Evolutionary conservation across 2,797 vertebrate species (phyloP), one percentile per base, ranked within the genome.

Genomic region (Rhadinocentrus ornatus): DNA sequence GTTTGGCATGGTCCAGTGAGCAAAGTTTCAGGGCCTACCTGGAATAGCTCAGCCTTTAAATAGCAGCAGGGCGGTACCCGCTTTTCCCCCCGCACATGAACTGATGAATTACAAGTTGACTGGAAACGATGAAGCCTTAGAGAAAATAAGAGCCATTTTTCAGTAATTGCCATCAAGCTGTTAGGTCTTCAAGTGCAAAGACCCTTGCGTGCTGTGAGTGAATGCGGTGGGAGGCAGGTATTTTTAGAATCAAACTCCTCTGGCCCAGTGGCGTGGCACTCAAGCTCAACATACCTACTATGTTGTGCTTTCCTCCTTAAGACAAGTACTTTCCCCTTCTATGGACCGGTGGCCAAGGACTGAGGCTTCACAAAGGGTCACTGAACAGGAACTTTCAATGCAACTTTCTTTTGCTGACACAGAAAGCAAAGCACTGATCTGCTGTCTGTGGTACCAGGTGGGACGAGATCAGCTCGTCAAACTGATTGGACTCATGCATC

Each of bases 81-180:
- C 77, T 90, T 93, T 89, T 92, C 88, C 73, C n/a, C 12, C 52
- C 87, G 91, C 88, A 85, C 78, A 84, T 54, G 67, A 86, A 85
- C 89, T 89, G 87, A 91, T 91, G 92, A 94, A 93, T 92, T 93
- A 90, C 83, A 92, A 91, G 88, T 86, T 92, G 82, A 92, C 90
- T 93, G 94, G 93, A 94, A 94, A 95, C 93, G 89, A 87, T 93
- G 91, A 94, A 90, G 86, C 78, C 83, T 77, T 80, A 55, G 77
- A 91, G 83, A 91, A 92, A 92, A 93, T 84, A 87, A 66, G 85
- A 88, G 89, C 78, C 82, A 91, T 93, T 93, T 92, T 85, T 66
- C 64, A 78, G 88, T 91, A 93, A 94, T 92, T 93, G 90, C 83
- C 86, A 86, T 89, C 77, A 37, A 91, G 85, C 77, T 85, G 88